Conservation (phyloP, 1,140 invertebrate species). For the Drosophila burlai region DNA sequence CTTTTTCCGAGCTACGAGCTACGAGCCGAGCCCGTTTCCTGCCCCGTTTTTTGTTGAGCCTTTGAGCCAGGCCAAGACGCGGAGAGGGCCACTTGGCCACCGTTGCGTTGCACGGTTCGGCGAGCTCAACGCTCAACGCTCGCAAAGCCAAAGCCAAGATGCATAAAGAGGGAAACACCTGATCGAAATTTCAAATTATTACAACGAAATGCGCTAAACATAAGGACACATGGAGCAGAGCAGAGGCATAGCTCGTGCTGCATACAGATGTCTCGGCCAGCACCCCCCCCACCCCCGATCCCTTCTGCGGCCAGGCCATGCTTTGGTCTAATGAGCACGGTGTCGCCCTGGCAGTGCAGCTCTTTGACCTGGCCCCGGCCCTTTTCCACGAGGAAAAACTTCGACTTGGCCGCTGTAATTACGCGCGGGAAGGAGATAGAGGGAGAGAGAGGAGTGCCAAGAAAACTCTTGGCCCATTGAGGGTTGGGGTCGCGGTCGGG, state of each 20-base stretch:
- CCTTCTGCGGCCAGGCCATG: slow-evolving; percentile 53
- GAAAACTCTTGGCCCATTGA: slow-evolving; percentile 62
- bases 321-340: slow-evolving; percentile 80
- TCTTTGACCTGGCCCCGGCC: slow-evolving; percentile 38
- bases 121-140: slow-evolving; percentile 72
- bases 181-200: slow-evolving; percentile 83
- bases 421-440: slow-evolving; percentile 41
- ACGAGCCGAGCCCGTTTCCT: slow-evolving; percentile 8
- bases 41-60: slow-evolving; percentile 26
- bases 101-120: slow-evolving; percentile 72
- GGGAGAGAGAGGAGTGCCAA: slow-evolving; percentile 23
- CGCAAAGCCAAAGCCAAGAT: slow-evolving; percentile 65
- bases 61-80: slow-evolving; percentile 25
- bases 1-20: slow-evolving; percentile 19
- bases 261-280: slow-evolving; percentile 34
- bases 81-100: slow-evolving; percentile 17
- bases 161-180: slow-evolving; percentile 71
- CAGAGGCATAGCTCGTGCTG: slow-evolving; percentile 66
- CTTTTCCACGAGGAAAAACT: slow-evolving; percentile 66
- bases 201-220: slow-evolving; percentile 73
- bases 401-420: slow-evolving; percentile 72
- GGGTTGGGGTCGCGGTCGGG: slow-evolving; percentile 59
- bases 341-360: slow-evolving; percentile 17
- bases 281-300: slow-evolving; percentile 22
- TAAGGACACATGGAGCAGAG: slow-evolving; percentile 61